Evolutionary conservation across 2,888 invertebrate genomes (phyloP).

Genomic region (Sesamia inferens): DNA sequence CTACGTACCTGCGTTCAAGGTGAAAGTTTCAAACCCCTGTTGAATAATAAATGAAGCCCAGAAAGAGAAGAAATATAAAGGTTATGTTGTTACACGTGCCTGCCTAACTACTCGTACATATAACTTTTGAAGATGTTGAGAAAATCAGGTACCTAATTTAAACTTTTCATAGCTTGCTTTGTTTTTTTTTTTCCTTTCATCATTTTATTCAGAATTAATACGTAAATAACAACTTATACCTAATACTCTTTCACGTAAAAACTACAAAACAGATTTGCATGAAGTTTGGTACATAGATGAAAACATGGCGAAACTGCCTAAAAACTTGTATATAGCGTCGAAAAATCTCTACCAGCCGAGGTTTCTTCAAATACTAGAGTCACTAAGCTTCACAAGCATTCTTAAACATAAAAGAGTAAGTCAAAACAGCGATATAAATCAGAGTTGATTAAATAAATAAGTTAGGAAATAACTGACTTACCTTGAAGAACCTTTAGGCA

Average conservation of each 20-base stretch:
- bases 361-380: not conserved
- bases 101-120: conserved; percentile 5
- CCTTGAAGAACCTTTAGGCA: conserved; percentile 1
- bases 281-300: no score
- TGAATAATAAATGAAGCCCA: conserved; percentile 45
- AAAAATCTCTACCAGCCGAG: not conserved
- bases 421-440: not conserved
- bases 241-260: not conserved
- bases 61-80: conserved; percentile 40
- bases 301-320: not conserved
- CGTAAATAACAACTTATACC: not conserved
- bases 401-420: not conserved
- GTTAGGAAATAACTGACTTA: not conserved
- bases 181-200: not conserved
- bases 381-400: not conserved
- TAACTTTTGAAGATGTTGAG: conserved; percentile 14
- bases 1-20: conserved; percentile 17
- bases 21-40: conserved; percentile 36
- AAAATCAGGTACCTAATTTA: not conserved
- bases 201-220: not conserved
- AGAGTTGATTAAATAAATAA: not conserved
- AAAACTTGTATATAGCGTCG: not conserved
- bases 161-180: not conserved
- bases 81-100: conserved; percentile 9
- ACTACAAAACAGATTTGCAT: no score